Base-by-base conservation (phyloP, 1,140 invertebrate genomes). In the Elymnias hypermnestra region DNA sequence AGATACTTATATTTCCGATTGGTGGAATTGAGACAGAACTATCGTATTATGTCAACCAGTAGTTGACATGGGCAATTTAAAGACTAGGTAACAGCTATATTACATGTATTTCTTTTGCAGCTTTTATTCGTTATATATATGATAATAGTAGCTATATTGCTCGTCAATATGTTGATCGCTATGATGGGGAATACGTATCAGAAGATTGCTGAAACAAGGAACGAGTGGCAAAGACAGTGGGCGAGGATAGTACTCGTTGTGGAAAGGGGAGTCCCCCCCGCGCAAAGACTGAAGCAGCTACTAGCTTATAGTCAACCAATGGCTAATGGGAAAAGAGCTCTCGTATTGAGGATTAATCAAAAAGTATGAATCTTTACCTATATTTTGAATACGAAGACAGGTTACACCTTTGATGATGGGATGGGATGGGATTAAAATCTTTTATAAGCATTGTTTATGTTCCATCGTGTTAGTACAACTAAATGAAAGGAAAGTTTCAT, bases 121-220 rank as follows among this genome's bases (percentile, higher is more conserved):
- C 87, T 95, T 15, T 85, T 98, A 12, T 99, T 98, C 84, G 93
- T 98, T 8, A 87, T 98, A 1, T 99, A 97, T 85, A 98, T 99
- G 96, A 94, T 93, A 37, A 94, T 99, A 63, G 97, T 99, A 12
- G 95, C 95, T 0, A 94, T 99, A 56, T 86, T 99, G 5, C 87
- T 99, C 42, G 94, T 99, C 8, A 99, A 99, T 89, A 97, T 99
- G 95, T 89, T 99, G 71, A 99, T 99, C 67, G 98, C 98, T 60
- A 99, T 99, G 97, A 99, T 99, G 97, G 98, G 97, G 1, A 98
- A 99, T 76, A 99, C 98, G 12, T 99, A 99, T 82, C 96, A 98
- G 82, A 96, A 96, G 82, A 98, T 99, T 58, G 97, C 96, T 2
- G 96, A 98, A 82, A 98, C 97, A 2, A 90, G 96, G 60, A 98